Base-by-base conservation (phyloP, 2,888 invertebrate species). In the Sinotaia quadrata region DNA sequence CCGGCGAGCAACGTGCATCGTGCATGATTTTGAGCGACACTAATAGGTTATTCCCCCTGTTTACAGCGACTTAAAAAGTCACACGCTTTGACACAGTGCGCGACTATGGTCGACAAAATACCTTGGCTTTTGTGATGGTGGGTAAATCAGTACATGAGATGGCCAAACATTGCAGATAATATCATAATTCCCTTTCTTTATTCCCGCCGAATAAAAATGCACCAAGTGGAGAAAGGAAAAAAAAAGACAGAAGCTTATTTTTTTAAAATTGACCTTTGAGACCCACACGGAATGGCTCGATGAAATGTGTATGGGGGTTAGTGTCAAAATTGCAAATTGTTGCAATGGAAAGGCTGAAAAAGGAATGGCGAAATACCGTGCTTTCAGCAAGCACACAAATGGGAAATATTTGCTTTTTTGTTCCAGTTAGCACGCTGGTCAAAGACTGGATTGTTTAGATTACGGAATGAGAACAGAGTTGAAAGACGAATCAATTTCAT, bases 401-500 rank as follows among this genome's bases (percentile, higher is more conserved):
- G 56, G 56, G 65, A 65, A 65, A 65, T 65, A 65, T 65, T 65
- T 65, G 65, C 65, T 56, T 65, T 63, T 41, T 37, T 49, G 36
- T 12, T 15, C n/a, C 21, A 7, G 21, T 27, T 18, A 2, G 47
- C 33, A 18, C 10, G 21, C 33, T 15, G 15, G 41, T 65, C 56
- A 65, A 56, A 56, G 56, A 41, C 10, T n/a, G 34, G 33, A 65
- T 56, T 65, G 65, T 65, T 4, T 12, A n/a, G 10, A 10, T 15
- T 5, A 10, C 33, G 24, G 18, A 56, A 27, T 34, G 15, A 24
- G n/a, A 4, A 56, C 51, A 37, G 41, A 44, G 36, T 24, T 21
- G 56, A 65, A 65, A 51, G 56, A 65, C 65, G 65, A 65, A 65
- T 65, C 65, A 65, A 65, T 65, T 65, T 65, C 56, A 56, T 65